phyloP scores from a whole-genome alignment of 2,113 vertebrate genomes.

The Ondatra zibethicus region DNA sequence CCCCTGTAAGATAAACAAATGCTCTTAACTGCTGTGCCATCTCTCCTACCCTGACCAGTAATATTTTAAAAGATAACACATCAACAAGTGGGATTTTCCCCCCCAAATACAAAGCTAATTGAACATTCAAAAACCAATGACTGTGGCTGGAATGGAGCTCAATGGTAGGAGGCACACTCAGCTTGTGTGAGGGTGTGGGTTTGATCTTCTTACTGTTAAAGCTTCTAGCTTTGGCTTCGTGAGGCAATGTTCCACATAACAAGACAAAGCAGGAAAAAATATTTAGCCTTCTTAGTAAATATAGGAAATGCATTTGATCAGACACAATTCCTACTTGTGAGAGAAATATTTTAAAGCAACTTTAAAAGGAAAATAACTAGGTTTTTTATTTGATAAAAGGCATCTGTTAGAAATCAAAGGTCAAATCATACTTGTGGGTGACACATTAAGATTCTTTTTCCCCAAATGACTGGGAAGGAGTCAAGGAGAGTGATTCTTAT shows the following conservation, averaged over 20 bases:
- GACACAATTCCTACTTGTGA: background rate
- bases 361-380: background rate
- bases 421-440: background rate
- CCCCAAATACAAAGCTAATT: background rate
- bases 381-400: background rate
- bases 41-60: background rate
- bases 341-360: background rate
- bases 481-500: no score
- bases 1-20: background rate
- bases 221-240: background rate
- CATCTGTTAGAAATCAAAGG: background rate
- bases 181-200: background rate
- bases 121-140: background rate
- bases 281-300: background rate
- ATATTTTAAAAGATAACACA: background rate
- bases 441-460: background rate
- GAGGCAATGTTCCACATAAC: background rate
- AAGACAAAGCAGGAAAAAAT: background rate
- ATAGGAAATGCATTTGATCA: background rate
- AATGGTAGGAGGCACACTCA: background rate
- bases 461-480: background rate
- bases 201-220: background rate
- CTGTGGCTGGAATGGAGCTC: background rate
- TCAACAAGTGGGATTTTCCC: background rate
- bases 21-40: background rate